These are phyloP conservation scores for Harmothoe impar DNA, from an alignment of 2,888 invertebrate genomes.

Conservation along the genomic window DNA sequence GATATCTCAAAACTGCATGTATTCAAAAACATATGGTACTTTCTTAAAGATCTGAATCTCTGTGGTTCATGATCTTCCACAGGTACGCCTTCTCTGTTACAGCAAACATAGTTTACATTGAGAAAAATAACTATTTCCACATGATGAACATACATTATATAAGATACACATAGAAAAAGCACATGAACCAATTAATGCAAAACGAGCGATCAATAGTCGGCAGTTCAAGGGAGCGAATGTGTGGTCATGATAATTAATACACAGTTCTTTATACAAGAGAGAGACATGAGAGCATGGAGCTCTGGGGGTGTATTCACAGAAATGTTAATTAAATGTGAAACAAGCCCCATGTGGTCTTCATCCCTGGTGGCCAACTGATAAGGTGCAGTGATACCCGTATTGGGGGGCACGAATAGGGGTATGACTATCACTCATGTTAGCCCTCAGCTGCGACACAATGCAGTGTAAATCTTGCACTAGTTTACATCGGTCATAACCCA, in stretches of 20 bases:
- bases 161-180: slow-evolving; percentile 4
- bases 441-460: neutral
- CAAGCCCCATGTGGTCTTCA: too few species aligned
- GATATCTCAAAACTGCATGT: slow-evolving; percentile 25
- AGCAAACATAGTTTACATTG: slow-evolving; percentile 31
- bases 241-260: neutral
- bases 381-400: slow-evolving; percentile 43
- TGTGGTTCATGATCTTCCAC: neutral
- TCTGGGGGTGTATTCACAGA: too few species aligned
- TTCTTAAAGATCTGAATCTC: neutral
- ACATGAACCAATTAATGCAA: slow-evolving; percentile 51
- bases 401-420: slow-evolving; percentile 58
- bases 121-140: slow-evolving; percentile 48
- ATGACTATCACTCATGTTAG: slow-evolving; percentile 25
- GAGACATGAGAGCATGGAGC: neutral
- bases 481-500: too few species aligned
- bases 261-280: slow-evolving; percentile 5
- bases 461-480: too few species aligned
- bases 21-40: neutral
- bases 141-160: neutral
- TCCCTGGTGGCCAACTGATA: slow-evolving; percentile 30
- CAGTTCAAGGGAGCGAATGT: slow-evolving; percentile 54
- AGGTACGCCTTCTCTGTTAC: slow-evolving; percentile 4
- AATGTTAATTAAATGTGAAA: too few species aligned
- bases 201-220: slow-evolving; percentile 44